Conservation (phyloP, 2,797 vertebrate genomes). For the Ispidina lecontei region DNA sequence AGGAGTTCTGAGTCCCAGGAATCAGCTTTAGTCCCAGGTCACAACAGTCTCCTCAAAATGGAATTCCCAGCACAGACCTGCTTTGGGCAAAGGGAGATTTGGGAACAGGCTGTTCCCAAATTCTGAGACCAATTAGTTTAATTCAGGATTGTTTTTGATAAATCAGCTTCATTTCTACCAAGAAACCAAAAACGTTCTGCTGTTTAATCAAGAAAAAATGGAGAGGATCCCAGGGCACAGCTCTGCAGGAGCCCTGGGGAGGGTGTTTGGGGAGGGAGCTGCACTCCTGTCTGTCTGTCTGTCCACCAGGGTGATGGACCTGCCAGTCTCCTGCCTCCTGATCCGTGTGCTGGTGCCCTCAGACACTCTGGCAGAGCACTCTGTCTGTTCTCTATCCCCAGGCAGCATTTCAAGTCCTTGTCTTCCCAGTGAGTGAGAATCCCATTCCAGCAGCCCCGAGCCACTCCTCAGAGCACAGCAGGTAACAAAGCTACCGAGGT, state of each 20-base stretch:
- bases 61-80: neutral
- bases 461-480: neutral
- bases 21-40: neutral
- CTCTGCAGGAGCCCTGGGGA: neutral
- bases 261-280: neutral
- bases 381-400: neutral
- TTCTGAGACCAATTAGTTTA: rapidly evolving
- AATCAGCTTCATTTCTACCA: neutral
- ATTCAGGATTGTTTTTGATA: neutral
- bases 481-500: neutral
- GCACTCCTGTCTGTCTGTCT: neutral
- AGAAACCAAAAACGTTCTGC: no score
- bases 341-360: neutral
- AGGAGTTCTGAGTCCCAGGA: neutral
- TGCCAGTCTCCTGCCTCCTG: neutral
- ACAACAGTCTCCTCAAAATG: rapidly evolving
- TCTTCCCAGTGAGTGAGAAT: neutral
- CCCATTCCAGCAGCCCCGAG: neutral
- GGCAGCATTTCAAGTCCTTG: neutral
- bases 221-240: neutral
- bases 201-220: neutral
- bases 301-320: neutral
- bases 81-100: neutral
- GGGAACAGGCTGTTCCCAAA: neutral
- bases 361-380: neutral